These are phyloP conservation scores for Hiodon tergisus DNA, from an alignment of 2,113 vertebrate species.

Conservation along the genomic window DNA sequence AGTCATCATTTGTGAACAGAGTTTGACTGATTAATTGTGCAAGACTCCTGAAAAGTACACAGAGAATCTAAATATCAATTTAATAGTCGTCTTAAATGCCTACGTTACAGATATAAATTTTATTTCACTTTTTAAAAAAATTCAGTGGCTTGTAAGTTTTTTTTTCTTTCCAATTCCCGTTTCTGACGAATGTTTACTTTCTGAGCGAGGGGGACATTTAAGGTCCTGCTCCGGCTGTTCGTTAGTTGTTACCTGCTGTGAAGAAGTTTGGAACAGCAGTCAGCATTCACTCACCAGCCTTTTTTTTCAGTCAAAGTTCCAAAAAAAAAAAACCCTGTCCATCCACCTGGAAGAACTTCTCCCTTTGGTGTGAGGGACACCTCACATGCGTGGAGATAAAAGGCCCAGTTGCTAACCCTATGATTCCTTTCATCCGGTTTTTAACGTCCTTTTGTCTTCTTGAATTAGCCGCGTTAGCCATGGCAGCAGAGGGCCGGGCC, in stretches of 20 bases:
- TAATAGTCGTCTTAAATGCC: not conserved
- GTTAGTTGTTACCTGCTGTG: constrained; percentile 14
- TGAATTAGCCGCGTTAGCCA: too few species aligned
- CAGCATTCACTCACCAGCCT: not conserved
- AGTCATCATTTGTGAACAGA: constrained; percentile 27
- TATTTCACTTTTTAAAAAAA: not conserved
- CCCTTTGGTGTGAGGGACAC: not conserved
- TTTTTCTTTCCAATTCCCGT: too few species aligned
- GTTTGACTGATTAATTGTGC: constrained; percentile 35
- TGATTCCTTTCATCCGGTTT: too few species aligned
- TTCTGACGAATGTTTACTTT: constrained; percentile 6
- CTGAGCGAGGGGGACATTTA: not conserved
- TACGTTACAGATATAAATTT: not conserved
- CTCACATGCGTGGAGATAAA: constrained; percentile 7
- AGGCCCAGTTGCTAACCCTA: not conserved
- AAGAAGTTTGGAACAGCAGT: constrained; percentile 8
- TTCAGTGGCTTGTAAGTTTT: not conserved
- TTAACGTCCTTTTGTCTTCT: too few species aligned
- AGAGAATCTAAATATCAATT: not conserved
- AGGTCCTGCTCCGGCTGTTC: constrained; percentile 11
- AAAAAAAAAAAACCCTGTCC: not conserved
- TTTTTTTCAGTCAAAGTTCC: too few species aligned
- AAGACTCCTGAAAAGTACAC: constrained; percentile 10
- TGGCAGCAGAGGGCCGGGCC: too few species aligned
- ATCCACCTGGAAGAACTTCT: constrained; percentile 12